Evolutionary conservation across 2,797 vertebrate species (phyloP).

Genomic region (Hoplostethus atlanticus): DNA sequence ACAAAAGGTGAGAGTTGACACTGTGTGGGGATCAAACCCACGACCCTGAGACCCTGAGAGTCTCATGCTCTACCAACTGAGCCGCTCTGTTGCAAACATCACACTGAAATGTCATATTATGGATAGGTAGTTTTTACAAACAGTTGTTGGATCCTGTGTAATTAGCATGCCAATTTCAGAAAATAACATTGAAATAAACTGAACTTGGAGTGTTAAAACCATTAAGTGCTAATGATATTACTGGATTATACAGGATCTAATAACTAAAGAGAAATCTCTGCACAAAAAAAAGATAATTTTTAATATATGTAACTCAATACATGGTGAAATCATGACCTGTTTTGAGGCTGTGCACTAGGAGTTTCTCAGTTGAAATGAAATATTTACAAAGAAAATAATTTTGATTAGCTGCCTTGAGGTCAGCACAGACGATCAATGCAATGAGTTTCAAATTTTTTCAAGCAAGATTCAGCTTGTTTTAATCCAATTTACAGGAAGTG

Average conservation of each 20-base stretch:
- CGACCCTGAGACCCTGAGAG: no score
- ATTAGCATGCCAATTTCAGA: constrained; percentile 51
- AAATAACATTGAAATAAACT: constrained; percentile 59
- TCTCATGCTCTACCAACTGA: no score
- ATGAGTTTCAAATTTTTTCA: constrained; percentile 28
- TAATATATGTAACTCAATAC: constrained; percentile 29
- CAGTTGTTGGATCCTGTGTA: constrained; percentile 86
- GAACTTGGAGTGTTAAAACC: constrained; percentile 61
- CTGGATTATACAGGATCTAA: constrained; percentile 59
- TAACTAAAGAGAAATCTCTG: constrained; percentile 37
- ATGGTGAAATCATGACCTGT: constrained; percentile 36
- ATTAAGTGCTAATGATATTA: constrained; percentile 66
- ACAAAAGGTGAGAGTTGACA: no score
- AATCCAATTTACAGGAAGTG: constrained; percentile 27
- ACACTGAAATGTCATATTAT: constrained; percentile 57
- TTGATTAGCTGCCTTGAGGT: constrained; percentile 40
- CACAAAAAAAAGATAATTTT: constrained; percentile 7
- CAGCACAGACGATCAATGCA: constrained; percentile 20
- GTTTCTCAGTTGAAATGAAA: constrained; percentile 32
- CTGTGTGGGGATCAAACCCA: no score
- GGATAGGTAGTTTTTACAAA: constrained; percentile 86
- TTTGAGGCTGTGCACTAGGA: constrained; percentile 37
- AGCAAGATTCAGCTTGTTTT: constrained; percentile 5
- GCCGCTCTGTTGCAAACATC: constrained; percentile 28
- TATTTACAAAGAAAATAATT: constrained; percentile 69